Percentiles rank a stretch among this genome's conserved stretches.
These are phyloP conservation scores for Cinara cedri DNA, from an alignment of 2,888 invertebrate genomes.

Conservation along the genomic window DNA sequence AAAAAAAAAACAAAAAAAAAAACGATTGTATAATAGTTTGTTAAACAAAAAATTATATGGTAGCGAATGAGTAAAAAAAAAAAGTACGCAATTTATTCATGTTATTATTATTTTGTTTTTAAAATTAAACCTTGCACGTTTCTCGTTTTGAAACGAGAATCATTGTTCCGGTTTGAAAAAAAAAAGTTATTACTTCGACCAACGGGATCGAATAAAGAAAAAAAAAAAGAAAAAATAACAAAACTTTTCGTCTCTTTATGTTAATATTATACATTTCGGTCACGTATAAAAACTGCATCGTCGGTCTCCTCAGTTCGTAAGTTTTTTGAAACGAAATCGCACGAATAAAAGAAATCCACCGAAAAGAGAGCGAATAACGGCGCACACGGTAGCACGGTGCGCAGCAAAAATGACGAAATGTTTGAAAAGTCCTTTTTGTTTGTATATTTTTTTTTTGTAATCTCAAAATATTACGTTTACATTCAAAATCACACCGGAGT, in stretches of 20 bases:
- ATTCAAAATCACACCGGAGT: background rate
- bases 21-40: background rate
- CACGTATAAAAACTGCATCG: constrained; percentile 15
- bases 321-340: constrained; percentile 12
- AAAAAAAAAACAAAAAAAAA: background rate
- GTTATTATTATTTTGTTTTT: too few species aligned
- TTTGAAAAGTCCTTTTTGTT: background rate
- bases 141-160: background rate
- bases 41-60: background rate
- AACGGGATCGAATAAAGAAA: background rate
- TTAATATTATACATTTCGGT: constrained; percentile 27
- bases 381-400: too few species aligned
- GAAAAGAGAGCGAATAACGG: too few species aligned
- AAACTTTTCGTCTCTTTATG: constrained; percentile 8
- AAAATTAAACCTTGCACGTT: background rate
- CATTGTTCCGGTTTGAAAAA: background rate
- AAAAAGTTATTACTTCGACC: background rate
- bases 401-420: background rate
- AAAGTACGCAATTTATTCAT: background rate
- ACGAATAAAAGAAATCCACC: background rate
- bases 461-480: constrained; percentile 35
- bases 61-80: background rate
- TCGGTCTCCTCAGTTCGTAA: background rate
- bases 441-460: constrained; percentile 15
- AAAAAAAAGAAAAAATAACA: background rate